phyloP scores from a whole-genome alignment of 2,113 vertebrate genomes.

The Poecilia latipinna region DNA sequence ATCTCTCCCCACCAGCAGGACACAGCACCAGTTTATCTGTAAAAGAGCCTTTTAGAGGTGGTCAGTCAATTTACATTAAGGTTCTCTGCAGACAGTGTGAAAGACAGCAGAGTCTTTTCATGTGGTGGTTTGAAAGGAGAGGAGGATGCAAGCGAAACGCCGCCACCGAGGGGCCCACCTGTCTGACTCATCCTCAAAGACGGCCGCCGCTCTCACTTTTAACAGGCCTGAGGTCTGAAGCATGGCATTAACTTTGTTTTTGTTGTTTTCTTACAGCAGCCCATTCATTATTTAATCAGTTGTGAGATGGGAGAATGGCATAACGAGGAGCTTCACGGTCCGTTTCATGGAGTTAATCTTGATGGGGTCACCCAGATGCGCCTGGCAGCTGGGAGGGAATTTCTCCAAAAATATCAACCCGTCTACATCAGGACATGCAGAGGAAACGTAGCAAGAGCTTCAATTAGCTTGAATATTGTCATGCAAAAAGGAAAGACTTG shows the following conservation, averaged over 20 bases:
- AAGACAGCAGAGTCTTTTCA: conserved; percentile 17
- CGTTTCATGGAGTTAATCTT: conserved; percentile 47
- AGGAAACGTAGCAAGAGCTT: neutral
- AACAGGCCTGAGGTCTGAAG: conserved; percentile 46
- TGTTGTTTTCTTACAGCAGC: conserved; percentile 8
- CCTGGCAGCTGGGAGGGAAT: conserved; percentile 31
- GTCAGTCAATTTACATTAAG: conserved; percentile 10
- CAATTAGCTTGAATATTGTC: too few species aligned
- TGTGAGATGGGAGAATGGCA: conserved; percentile 24
- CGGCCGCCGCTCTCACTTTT: conserved; percentile 9
- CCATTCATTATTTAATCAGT: conserved; percentile 60
- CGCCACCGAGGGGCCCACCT: conserved; percentile 16
- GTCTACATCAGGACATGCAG: neutral
- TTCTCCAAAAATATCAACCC: neutral
- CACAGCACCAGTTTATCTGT: conserved; percentile 60
- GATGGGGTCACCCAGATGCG: conserved; percentile 19
- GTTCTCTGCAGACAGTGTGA: neutral
- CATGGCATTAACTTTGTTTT: conserved; percentile 56
- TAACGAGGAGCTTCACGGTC: conserved; percentile 32
- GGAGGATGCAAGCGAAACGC: neutral
- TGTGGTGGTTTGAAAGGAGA: conserved; percentile 14
- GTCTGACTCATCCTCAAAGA: conserved; percentile 34
- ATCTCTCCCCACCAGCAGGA: conserved; percentile 71
- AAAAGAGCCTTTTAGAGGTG: conserved; percentile 44
- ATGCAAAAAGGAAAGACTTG: too few species aligned